Percentiles rank a stretch among this genome's conserved stretches.
Conservation (phyloP, 2,888 invertebrate genomes). For the Lepidocyrtoides sp. region DNA sequence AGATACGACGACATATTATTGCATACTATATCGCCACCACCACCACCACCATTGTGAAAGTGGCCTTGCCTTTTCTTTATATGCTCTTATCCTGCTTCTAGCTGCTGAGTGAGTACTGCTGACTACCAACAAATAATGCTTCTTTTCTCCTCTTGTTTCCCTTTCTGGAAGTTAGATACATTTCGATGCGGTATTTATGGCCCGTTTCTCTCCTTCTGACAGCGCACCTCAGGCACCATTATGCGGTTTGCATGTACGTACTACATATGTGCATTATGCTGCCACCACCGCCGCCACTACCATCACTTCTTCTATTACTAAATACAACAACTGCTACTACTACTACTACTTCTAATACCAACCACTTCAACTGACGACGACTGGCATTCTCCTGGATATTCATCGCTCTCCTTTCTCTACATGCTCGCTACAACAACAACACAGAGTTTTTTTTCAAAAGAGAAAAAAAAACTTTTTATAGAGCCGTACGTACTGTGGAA, state of each 20-base stretch:
- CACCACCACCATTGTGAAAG: conserved; percentile 50
- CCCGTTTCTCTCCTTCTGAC: conserved; percentile 69
- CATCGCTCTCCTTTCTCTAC: conserved; percentile 34
- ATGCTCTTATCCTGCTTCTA: conserved; percentile 38
- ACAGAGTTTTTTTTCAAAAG: not conserved
- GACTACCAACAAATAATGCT: conserved; percentile 55
- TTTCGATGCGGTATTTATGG: conserved; percentile 77
- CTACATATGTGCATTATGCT: conserved; percentile 6
- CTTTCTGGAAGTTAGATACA: conserved; percentile 66
- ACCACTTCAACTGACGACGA: conserved; percentile 48
- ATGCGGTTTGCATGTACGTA: conserved; percentile 64
- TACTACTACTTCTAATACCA: conserved; percentile 14
- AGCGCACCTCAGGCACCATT: conserved; percentile 72
- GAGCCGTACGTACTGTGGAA: not conserved
- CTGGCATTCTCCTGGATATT: conserved; percentile 48
- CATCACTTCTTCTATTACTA: conserved; percentile 7
- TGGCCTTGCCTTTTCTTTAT: conserved; percentile 57
- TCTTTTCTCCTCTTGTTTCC: conserved; percentile 51
- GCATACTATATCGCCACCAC: conserved; percentile 42
- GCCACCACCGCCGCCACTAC: not conserved
- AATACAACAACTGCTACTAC: not conserved
- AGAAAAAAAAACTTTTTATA: conserved; percentile 22
- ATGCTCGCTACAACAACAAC: conserved; percentile 20
- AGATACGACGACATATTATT: conserved; percentile 56
- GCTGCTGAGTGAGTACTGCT: conserved; percentile 57